Base-by-base conservation (phyloP, 2,888 invertebrate genomes). In the Drosophila helvetica region DNA sequence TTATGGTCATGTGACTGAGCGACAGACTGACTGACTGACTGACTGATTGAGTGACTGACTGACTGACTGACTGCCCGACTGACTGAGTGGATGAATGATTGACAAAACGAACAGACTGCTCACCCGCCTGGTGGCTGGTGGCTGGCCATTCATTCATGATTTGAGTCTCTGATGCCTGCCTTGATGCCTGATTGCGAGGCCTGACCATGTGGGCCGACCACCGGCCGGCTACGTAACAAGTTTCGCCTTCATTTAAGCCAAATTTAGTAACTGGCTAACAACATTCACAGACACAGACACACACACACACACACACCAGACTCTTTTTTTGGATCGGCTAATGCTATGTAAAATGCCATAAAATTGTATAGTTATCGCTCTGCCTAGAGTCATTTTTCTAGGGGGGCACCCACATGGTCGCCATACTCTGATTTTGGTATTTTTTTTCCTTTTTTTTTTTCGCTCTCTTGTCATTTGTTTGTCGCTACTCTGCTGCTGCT, bases 191-290 rank as follows among this genome's bases (percentile, higher is more conserved):
- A 27, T 27, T 27, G 27, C 27, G 27, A 27, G 47, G 60, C 46
- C 65, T 33, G 71, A 61, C 50, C 70, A 84, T 88, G 83, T 87
- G 87, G 89, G 83, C 63, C 79, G 85, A 69, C 70, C 72, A 75
- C 87, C 88, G 79, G 87, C 79, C 80, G 77, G 89, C 89, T 82
- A 86, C 73, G 80, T 86, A 85, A 85, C 85, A 88, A 89, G 89
- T 85, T 89, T 86, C 84, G 89, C 89, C 89, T 86, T 79, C 88
- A 75, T 88, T 86, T 89, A 88, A 76, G 84, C 88, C 89, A 86
- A 86, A 88, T 89, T 88, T 83, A 89, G 89, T 83, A 86, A 86
- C 76, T 89, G 77, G 88, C 80, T 86, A 83, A 72, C 84, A 77
- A 68, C 80, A 81, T 53, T 55, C 60, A 64, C 74, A 74, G 67